phyloP scores from a whole-genome alignment of 2,888 invertebrate genomes.

The Mactromeris polynyma region DNA sequence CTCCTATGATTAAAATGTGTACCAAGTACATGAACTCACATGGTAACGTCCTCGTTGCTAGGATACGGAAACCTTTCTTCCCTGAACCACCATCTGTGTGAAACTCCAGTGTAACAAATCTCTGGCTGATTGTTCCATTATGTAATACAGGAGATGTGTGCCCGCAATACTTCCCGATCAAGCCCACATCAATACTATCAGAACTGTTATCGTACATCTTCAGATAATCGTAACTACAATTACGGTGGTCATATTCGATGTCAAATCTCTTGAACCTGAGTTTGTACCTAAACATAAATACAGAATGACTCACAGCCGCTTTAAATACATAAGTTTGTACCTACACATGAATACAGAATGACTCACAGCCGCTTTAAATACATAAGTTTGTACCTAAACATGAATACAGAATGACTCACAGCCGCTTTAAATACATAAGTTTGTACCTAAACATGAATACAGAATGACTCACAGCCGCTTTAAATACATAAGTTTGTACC shows the following conservation, averaged over 20 bases:
- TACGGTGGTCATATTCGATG: constrained; percentile 37
- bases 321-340: too few relatives aligned
- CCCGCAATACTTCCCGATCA: constrained; percentile 67
- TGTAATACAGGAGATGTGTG: constrained; percentile 21
- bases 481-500: too few relatives aligned
- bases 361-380: too few relatives aligned
- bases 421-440: too few relatives aligned
- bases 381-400: too few relatives aligned
- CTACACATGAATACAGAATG: too few relatives aligned
- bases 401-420: too few relatives aligned
- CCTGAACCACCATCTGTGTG: constrained; percentile 58
- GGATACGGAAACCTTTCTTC: constrained; percentile 64
- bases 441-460: too few relatives aligned
- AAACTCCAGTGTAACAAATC: constrained; percentile 65
- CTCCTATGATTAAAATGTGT: too few relatives aligned
- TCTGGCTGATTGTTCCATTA: constrained; percentile 53
- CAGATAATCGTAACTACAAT: constrained; percentile 68
- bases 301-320: background rate
- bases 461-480: too few relatives aligned
- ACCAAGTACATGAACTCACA: constrained; percentile 44
- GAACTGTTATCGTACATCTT: constrained; percentile 59
- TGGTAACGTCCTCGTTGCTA: constrained; percentile 70
- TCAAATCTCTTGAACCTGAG: constrained; percentile 67
- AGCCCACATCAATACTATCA: constrained; percentile 22
- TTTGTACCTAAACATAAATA: constrained; percentile 59